These are phyloP conservation scores for Trachops cirrhosus DNA, from an alignment of 2,797 vertebrate genomes.

Conservation along the genomic window DNA sequence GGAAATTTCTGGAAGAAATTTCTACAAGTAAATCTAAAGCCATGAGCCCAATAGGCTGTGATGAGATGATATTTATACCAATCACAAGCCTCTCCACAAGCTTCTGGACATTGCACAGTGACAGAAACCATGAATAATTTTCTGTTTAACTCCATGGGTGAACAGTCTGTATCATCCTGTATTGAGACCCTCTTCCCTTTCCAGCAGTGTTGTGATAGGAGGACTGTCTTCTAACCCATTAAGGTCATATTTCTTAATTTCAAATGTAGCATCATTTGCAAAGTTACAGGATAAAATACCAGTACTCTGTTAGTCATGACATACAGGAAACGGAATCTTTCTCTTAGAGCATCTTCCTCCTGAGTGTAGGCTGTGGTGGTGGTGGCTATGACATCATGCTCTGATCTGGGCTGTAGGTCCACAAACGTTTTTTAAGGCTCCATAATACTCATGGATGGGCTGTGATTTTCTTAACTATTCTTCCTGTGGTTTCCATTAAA, in stretches of 20 bases:
- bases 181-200: conserved; percentile 90
- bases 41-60: conserved; percentile 90
- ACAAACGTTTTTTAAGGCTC: not conserved
- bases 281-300: conserved; percentile 86
- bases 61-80: conserved; percentile 89
- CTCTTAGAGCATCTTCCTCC: not conserved
- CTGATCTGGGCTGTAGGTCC: not conserved
- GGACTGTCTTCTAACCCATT: conserved; percentile 89
- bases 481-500: not conserved
- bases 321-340: not conserved
- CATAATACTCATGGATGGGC: not conserved
- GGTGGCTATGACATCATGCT: not conserved
- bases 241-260: conserved; percentile 92
- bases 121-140: conserved; percentile 93
- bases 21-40: conserved; percentile 90
- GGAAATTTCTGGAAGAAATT: conserved; percentile 90
- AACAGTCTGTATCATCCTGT: conserved; percentile 90
- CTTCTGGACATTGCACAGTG: conserved; percentile 94
- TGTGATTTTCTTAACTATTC: not conserved
- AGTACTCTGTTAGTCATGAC: conserved; percentile 81
- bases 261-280: conserved; percentile 88
- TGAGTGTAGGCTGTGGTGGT: not conserved
- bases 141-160: conserved; percentile 93
- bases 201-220: conserved; percentile 84
- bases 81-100: conserved; percentile 89